Evolutionary conservation across 2,113 vertebrate genomes (phyloP), one percentile per base, ranked within the genome.

Genomic region (Girardinichthys multiradiatus): DNA sequence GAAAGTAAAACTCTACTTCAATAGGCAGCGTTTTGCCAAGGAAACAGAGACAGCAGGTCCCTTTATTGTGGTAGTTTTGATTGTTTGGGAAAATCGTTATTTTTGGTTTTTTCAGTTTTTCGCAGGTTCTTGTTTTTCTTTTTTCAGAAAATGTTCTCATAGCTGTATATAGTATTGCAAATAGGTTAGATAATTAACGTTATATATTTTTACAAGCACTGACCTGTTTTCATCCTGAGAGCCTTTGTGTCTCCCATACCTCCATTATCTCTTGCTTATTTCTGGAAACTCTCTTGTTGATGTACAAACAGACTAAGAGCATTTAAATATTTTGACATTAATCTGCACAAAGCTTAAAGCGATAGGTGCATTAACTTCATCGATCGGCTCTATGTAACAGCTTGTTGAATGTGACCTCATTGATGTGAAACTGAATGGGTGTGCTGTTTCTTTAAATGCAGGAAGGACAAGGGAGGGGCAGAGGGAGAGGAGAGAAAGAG

Each of bases 361-460:
- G 19, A 12, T 54, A n/a, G 21, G 45, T 42, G 77, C 79, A 74
- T 60, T 48, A 35, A 27, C 66, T 39, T 54, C 4, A 33, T 26
- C 59, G 31, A 54, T 29, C 21, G 19, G 8, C 9, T 42, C 28
- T 17, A 54, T 5, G 58, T 28, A 57, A 70, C 4, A 2, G 58
- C 81, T 73, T 79, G 71, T 64, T 76, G 54, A 79, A 69, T 57
- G 59, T 54, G 57, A 66, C 48, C 70, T 61, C 27, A 48, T 14
- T 54, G 24, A 74, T 26, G 0, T 1, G 39, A 5, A 26, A 14
- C 13, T 33, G 68, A 27, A 60, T 27, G 17, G 42, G 69, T 48
- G 76, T 35, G 64, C 87, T 92, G 82, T 83, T 58, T 80, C 89
- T 92, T 92, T 92, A 92, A 92, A 86, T 85, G 62, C 70, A 82